These are phyloP conservation scores for Hololepta plana DNA, from an alignment of 2,888 invertebrate species.

Conservation along the genomic window DNA sequence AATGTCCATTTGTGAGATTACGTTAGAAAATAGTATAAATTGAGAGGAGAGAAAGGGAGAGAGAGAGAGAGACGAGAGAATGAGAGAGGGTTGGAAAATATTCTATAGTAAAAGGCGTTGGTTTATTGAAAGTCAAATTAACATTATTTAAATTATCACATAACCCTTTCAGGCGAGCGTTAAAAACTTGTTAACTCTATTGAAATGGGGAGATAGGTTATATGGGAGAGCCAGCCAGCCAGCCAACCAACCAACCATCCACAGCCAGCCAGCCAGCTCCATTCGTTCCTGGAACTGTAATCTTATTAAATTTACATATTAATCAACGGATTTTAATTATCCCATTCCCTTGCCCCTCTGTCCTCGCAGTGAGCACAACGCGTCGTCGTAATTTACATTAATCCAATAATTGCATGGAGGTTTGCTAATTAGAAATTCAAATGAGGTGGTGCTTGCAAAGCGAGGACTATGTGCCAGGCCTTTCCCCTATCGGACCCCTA, in stretches of 20 bases:
- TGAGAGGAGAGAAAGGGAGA: too few relatives aligned
- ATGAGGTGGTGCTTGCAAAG: slow-evolving; percentile 60
- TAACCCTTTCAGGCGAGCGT: slow-evolving; percentile 12
- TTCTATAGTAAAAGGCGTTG: too few relatives aligned
- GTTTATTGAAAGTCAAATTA: slow-evolving; percentile 11
- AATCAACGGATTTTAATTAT: slow-evolving; percentile 97
- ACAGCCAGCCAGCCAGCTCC: too few relatives aligned
- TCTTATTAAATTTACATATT: slow-evolving; percentile 98
- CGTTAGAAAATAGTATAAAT: too few relatives aligned
- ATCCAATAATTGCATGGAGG: slow-evolving; percentile 87
- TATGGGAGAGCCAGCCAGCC: slow-evolving; percentile 12
- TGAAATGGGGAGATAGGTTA: slow-evolving; percentile 15
- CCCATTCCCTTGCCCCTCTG: slow-evolving; percentile 37
- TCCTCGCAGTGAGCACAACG: slow-evolving; percentile 30
- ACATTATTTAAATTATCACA: slow-evolving; percentile 12
- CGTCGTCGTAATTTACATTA: slow-evolving; percentile 82
- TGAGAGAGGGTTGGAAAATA: too few relatives aligned
- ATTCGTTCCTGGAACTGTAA: slow-evolving; percentile 85
- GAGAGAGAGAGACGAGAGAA: too few relatives aligned
- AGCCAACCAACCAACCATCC: slow-evolving; percentile 7
- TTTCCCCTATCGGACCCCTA: slow-evolving; percentile 16
- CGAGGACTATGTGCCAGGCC: slow-evolving; percentile 25
- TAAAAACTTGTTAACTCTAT: slow-evolving; percentile 15
- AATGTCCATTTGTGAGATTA: too few relatives aligned
- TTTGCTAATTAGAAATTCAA: slow-evolving; percentile 86